Evolutionary conservation across 2,888 invertebrate species (phyloP), one percentile per base, ranked within the genome.

Genomic region (Syrista parreyssii): DNA sequence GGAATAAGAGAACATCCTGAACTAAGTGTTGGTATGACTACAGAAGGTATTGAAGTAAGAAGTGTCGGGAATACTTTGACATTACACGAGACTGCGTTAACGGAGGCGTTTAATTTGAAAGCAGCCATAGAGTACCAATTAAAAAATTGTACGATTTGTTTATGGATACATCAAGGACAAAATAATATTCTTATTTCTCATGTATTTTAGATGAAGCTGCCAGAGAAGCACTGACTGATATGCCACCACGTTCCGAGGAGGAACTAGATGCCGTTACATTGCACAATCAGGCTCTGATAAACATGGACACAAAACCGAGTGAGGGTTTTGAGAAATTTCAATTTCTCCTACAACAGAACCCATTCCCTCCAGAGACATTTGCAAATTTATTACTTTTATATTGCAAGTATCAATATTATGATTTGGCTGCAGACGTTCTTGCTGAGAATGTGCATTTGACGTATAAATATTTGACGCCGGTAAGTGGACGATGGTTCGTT

Each of bases 81-180:
- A 0, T 93, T 99, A 79, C 98, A 99, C 88, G 96, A 99, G 91
- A 99, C 99, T 4, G 98, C 98, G 32, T 94, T 99, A 4, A 97
- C 99, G 15, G 99, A 99, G 92, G 99, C 99, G 0, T 98, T 99
- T 89, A 99, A 99, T 92, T 93, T 99, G 33, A 99, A 99, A 93
- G 98, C 99, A 12, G 99, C 99, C 6, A 98, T 99, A 86, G 99
- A 99, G 92, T 99, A 98, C 92, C 97, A 98, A 90, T 94, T 97
- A 75, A 96, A 96, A 90, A 97, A 98, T 90, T 93, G 96, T 94
- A 92, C 92, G 83, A 23, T 71, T 33, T 31, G 31, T 71, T 30
- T 23, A 55, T 23, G 55, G 23, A 23, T 23, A 55, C 23, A 9
- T 75, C 69, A 30, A 72, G 74, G 75, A 72, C 36, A 71, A 71